A percentile compares a stretch with the other conserved stretches of the same genome.
These are phyloP conservation scores for Brevipalpus yothersi DNA, from an alignment of 1,140 invertebrate genomes.

Conservation along the genomic window DNA sequence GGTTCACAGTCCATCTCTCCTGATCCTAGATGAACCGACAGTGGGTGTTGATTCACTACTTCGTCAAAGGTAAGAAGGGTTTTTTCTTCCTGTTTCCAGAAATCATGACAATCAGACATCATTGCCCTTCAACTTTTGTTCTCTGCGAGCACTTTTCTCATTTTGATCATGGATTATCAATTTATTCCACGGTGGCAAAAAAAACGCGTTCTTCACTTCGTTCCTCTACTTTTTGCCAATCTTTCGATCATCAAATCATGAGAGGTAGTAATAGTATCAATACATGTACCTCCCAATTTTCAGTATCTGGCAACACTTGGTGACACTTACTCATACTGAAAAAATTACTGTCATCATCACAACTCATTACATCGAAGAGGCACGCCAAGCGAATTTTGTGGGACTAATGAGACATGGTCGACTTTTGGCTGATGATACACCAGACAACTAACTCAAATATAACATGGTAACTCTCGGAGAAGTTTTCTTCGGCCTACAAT, in stretches of 20 bases:
- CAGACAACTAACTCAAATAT: constrained; percentile 56
- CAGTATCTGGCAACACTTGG: no score
- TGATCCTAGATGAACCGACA: constrained; percentile 28
- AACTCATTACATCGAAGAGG: constrained; percentile 82
- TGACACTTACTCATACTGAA: constrained; percentile 49
- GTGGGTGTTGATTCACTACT: no score
- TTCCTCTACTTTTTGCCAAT: constrained; percentile 82
- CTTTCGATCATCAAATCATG: no score
- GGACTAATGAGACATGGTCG: constrained; percentile 78
- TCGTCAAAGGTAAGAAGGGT: constrained; percentile 63
- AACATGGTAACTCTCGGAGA: constrained; percentile 62
- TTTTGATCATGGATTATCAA: background rate
- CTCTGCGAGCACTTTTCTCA: background rate
- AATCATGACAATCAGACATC: background rate
- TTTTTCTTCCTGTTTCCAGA: constrained; percentile 40
- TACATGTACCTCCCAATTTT: no score
- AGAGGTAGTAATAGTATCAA: no score
- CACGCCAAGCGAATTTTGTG: constrained; percentile 60
- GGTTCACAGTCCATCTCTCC: constrained; percentile 23
- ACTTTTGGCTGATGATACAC: constrained; percentile 70
- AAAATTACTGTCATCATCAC: constrained; percentile 75
- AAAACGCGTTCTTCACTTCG: constrained; percentile 19
- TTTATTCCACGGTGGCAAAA: background rate
- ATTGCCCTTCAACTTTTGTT: background rate
- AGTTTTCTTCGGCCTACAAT: constrained; percentile 75